Base-by-base conservation (phyloP, 1,140 invertebrate species). In the Steinernema khuongi region DNA sequence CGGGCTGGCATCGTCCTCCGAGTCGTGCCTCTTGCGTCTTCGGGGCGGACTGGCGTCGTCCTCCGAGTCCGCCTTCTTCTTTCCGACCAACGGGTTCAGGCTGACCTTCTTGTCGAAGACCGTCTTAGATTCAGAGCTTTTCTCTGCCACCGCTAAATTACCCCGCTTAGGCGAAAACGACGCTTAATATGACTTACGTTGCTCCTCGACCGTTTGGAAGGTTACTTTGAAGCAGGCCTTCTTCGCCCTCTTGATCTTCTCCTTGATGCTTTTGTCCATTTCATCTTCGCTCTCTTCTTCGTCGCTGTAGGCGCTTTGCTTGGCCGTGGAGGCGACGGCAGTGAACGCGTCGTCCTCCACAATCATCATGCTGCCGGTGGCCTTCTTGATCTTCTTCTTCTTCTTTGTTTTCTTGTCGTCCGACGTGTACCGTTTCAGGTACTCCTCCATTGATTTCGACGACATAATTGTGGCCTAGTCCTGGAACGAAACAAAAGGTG, bases 311-410 rank as follows among this genome's bases (percentile, higher is more conserved):
- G 36, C 41, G 22, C 29, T 33, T 28, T 31, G 26, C 36, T 31
- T 32, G 19, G 30, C 28, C 18, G 18, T 44, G 17, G 77, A 44
- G 18, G 36, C 41, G 18, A 70, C 74, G 30, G 31, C 29, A 18
- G 74, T 36, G 50, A 78, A 78, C n/a, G 77, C 60, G 33, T 78
- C 77, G 31, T 80, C 77, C 18, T 78, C 77, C 33, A 78, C 41
- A 28, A 78, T 29, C 30, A 67, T 70, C 77, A 78, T 78, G 36
- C 77, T 79, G 30, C 41, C 69, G 74, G 4, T 26, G 2, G 32
- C 50, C 36, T 32, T 79, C 28, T 72, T 26, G 32, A 32, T 26
- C 36, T 78, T 78, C 31, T 67, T 41, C 18, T 28, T 44, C 77
- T 80, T 80, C 36, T 79, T 78, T 2, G 17, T 74, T 28, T 77